These are phyloP conservation scores for Polyergus mexicanus DNA, from an alignment of 1,140 invertebrate genomes.

Conservation along the genomic window DNA sequence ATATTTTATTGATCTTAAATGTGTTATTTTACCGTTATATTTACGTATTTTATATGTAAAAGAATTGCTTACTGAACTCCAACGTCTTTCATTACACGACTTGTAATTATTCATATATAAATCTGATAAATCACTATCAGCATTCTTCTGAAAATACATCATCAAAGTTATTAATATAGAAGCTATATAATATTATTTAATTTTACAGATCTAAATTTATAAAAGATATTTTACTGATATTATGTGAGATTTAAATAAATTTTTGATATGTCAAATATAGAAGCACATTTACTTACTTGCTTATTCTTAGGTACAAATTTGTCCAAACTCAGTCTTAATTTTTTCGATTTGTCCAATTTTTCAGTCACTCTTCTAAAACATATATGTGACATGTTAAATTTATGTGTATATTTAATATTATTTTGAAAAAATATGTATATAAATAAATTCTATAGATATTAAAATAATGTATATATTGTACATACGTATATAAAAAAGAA, in stretches of 20 bases:
- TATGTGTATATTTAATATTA: constrained; percentile 20
- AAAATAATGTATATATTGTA: background rate
- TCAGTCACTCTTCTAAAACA: constrained; percentile 74
- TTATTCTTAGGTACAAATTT: constrained; percentile 80
- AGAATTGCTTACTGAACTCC: constrained; percentile 79
- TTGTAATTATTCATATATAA: constrained; percentile 68
- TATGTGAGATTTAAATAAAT: constrained; percentile 13
- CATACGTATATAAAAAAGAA: background rate
- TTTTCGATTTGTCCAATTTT: constrained; percentile 83
- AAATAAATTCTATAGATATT: background rate
- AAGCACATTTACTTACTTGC: constrained; percentile 69
- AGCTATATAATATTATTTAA: background rate
- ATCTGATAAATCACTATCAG: constrained; percentile 67
- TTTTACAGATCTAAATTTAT: background rate
- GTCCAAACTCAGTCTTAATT: constrained; percentile 82
- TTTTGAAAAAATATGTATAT: constrained; percentile 25
- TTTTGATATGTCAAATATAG: constrained; percentile 15
- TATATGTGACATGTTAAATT: constrained; percentile 9
- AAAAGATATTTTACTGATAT: background rate
- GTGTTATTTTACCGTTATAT: constrained; percentile 71
- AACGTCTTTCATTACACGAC: constrained; percentile 79
- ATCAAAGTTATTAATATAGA: constrained; percentile 17
- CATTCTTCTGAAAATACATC: constrained; percentile 74
- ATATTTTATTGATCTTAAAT: constrained; percentile 67
- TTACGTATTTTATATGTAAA: constrained; percentile 74